Evolutionary conservation across 2,797 vertebrate species (phyloP), one percentile per base, ranked within the genome.

Genomic region (Danio jaintianensis): DNA sequence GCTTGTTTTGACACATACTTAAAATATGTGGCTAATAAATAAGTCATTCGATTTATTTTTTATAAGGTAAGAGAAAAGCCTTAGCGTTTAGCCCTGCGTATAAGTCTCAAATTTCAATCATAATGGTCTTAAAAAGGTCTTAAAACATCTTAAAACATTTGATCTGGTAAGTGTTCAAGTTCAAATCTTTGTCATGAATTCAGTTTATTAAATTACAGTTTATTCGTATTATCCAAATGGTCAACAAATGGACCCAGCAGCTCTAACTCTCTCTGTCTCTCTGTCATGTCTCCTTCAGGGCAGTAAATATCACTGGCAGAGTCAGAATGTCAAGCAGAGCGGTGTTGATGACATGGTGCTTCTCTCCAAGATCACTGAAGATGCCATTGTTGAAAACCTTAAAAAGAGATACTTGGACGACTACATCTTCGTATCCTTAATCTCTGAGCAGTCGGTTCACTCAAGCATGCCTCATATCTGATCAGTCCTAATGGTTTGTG

Each of bases 261-360:
- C 59, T 48, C 8, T 43, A 1, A 1, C 29, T 55, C 15, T 58
- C 29, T 42, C 18, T 50, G 8, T 55, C 5, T 22, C 7, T 75
- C 5, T 47, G 16, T 48, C 16, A 10, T 80, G 8, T 61, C 7
- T 82, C 7, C 36, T 77, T n/a, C 84, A 95, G 94, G 97, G 96
- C 22, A 96, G 95, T 90, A 99, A 98, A 90, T 98, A 98, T 85
- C 97, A 99, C 91, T 99, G 97, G 97, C 98, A 99, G 92, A 98
- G 96, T 92, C 97, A 98, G 88, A 98, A 99, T 77, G 98, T 99
- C 75, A 99, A 98, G 80, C 97, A 99, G 88, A 99, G 97, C 0
- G 97, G 98, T 0, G 97, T 99, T 92, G 98, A 99, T 0, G 98
- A 99, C 92, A 99, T 99, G 98, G 97, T 99, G 75, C 94, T 99